Percentiles rank a stretch among this genome's conserved stretches.
Conservation (phyloP, 1,140 invertebrate species). For the Drosophila sucinea region DNA sequence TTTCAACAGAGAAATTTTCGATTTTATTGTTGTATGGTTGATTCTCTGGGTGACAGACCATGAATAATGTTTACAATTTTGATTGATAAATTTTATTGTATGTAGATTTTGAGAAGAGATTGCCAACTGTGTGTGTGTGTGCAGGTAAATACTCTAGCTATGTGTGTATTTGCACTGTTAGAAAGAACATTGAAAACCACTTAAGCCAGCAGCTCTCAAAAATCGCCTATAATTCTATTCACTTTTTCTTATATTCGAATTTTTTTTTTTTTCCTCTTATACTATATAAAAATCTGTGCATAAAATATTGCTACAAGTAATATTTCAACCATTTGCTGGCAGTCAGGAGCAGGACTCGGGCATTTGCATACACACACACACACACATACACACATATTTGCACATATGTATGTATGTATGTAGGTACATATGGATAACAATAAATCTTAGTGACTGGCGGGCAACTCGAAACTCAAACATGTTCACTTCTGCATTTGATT, state of each 20-base stretch:
- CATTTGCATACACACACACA: constrained; percentile 45
- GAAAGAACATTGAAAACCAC: constrained; percentile 57
- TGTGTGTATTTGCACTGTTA: neutral
- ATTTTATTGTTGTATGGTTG: constrained; percentile 17
- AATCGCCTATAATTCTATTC: constrained; percentile 16
- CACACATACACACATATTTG: neutral
- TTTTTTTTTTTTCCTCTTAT: constrained; percentile 25
- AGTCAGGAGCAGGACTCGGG: constrained; percentile 37
- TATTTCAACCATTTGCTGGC: constrained; percentile 57
- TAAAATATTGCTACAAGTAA: constrained; percentile 62
- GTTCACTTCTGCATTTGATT: constrained; percentile 59
- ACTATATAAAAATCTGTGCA: constrained; percentile 46
- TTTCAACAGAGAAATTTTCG: constrained; percentile 38
- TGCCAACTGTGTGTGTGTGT: neutral
- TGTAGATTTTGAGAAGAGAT: constrained; percentile 8
- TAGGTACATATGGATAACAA: constrained; percentile 18
- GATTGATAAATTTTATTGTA: constrained; percentile 52
- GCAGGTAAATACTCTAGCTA: neutral
- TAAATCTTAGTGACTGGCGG: constrained; percentile 61
- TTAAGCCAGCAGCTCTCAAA: constrained; percentile 24
- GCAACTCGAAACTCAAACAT: constrained; percentile 53
- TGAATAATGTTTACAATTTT: constrained; percentile 57
- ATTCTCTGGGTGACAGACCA: constrained; percentile 45
- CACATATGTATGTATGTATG: constrained; percentile 28
- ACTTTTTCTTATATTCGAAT: constrained; percentile 33